These are phyloP conservation scores for Malurus alboscapulatus DNA, from an alignment of 2,113 vertebrate species.

Conservation along the genomic window DNA sequence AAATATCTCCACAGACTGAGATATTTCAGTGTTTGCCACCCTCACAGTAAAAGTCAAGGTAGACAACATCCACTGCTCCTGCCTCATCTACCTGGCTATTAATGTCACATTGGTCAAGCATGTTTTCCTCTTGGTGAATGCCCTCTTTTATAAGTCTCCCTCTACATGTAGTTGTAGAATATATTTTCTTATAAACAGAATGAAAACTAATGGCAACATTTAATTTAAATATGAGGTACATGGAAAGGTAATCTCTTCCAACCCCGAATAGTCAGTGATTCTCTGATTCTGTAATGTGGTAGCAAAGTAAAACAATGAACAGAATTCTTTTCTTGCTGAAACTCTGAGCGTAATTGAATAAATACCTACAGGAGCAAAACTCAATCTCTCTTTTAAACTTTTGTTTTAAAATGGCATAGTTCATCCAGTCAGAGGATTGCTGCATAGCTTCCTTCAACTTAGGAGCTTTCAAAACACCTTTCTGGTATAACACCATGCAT, in stretches of 20 bases:
- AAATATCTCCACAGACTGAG: not conserved
- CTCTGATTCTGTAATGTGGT: not conserved
- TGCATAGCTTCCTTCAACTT: not conserved
- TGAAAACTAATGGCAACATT: constrained; percentile 46
- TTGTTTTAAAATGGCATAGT: not conserved
- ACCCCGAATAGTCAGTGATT: not conserved
- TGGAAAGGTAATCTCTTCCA: constrained; percentile 26
- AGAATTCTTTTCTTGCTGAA: not conserved
- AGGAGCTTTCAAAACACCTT: not conserved
- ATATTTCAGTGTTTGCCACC: not conserved
- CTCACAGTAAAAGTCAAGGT: not conserved
- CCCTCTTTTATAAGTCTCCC: not conserved
- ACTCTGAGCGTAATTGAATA: not conserved
- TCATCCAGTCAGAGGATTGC: not conserved
- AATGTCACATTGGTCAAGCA: not conserved
- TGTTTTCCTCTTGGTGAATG: not conserved
- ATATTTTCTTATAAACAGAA: constrained; percentile 48
- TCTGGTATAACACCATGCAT: not conserved
- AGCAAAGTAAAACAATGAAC: not conserved
- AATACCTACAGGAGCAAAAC: not conserved
- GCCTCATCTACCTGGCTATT: not conserved
- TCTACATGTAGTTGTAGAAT: not conserved
- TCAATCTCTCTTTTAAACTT: not conserved
- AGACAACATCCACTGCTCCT: not conserved
- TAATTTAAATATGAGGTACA: constrained; percentile 37